These are phyloP conservation scores for Apistogramma diplotaenia DNA, from an alignment of 2,113 vertebrate species.

Conservation along the genomic window DNA sequence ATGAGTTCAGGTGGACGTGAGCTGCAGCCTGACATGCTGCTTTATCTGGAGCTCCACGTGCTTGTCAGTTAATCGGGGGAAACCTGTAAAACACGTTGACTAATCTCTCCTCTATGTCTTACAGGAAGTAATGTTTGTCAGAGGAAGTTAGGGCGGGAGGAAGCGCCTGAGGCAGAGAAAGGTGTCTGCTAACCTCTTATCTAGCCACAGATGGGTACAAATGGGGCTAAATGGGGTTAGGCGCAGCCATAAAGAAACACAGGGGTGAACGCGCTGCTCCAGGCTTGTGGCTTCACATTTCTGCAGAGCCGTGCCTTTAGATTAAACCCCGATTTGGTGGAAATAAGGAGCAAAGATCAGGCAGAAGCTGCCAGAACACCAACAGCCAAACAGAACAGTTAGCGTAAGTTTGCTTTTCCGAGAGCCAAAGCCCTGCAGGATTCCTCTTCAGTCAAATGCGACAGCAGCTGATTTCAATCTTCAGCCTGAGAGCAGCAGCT, in stretches of 20 bases:
- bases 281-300: not conserved
- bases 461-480: constrained; percentile 4
- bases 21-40: not conserved
- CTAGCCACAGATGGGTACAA: constrained; percentile 18
- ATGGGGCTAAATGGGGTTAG: not conserved
- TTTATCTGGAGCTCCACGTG: constrained; percentile 18
- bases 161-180: constrained; percentile 52
- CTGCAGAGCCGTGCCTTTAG: not conserved
- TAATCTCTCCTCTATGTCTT: constrained; percentile 51
- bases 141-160: constrained; percentile 59
- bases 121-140: constrained; percentile 64
- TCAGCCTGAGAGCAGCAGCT: not conserved
- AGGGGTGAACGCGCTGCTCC: too few relatives aligned
- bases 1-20: not conserved
- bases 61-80: constrained; percentile 22
- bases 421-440: not conserved
- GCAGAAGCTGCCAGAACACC: not conserved
- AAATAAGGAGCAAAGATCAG: not conserved
- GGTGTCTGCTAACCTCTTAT: constrained; percentile 64
- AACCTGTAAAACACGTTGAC: constrained; percentile 63
- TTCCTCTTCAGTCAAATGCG: not conserved
- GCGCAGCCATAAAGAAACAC: not conserved
- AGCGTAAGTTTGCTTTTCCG: not conserved
- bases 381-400: not conserved
- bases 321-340: not conserved